Percentiles rank a stretch among this genome's conserved stretches.
Conservation (phyloP, 2,888 invertebrate species). For the Thymelicus acteon region DNA sequence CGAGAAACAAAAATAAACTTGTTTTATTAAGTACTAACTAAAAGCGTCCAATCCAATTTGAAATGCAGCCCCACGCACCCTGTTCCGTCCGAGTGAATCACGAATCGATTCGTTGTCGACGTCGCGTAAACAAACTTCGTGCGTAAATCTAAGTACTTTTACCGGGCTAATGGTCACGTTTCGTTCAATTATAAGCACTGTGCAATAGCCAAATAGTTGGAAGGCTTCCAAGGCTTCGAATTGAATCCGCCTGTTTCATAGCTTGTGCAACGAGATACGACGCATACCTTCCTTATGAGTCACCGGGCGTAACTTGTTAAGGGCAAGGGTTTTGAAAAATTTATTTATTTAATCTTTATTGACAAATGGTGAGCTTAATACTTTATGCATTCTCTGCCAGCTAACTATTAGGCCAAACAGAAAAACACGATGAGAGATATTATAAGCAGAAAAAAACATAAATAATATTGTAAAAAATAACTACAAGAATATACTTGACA, state of each 20-base stretch:
- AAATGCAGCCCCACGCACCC: slow-evolving; percentile 27
- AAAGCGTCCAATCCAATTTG: slow-evolving; percentile 29
- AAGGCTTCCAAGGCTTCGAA: slow-evolving; percentile 32
- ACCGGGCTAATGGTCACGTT: slow-evolving; percentile 46
- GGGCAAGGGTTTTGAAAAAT: neutral
- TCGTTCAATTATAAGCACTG: slow-evolving; percentile 40
- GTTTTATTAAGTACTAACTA: slow-evolving; percentile 23
- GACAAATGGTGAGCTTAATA: neutral
- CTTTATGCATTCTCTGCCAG: no score
- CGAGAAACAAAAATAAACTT: neutral
- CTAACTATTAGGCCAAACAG: no score
- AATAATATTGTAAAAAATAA: no score
- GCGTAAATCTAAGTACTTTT: slow-evolving; percentile 49
- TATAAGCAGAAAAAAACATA: no score
- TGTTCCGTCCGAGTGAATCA: slow-evolving; percentile 54
- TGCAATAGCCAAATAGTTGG: slow-evolving; percentile 36
- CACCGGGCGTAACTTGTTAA: neutral
- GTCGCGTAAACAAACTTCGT: slow-evolving; percentile 52
- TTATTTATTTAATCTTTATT: no score
- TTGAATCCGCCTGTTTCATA: slow-evolving; percentile 22
- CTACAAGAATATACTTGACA: no score
- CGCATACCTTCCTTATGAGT: slow-evolving; percentile 9
- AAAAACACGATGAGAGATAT: no score
- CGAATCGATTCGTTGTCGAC: slow-evolving; percentile 57
- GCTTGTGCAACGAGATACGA: slow-evolving; percentile 16